Conservation (phyloP, 2,113 vertebrate species). For the Nibea coibor region DNA sequence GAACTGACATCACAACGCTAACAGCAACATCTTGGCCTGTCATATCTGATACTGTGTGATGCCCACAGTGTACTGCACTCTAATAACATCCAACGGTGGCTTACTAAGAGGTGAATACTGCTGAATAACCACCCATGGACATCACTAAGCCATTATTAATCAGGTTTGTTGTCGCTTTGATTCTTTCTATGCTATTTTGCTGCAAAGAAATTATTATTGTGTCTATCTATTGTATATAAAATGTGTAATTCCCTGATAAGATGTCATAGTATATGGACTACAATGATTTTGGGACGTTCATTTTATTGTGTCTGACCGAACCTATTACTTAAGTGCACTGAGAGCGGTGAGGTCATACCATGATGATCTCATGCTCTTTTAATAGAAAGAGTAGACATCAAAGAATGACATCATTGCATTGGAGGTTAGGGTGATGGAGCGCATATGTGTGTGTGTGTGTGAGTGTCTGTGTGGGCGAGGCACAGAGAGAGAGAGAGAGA, state of each 20-base stretch:
- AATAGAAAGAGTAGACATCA: slow-evolving; percentile 54
- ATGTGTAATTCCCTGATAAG: background rate
- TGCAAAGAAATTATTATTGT: background rate
- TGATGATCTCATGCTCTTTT: slow-evolving; percentile 73
- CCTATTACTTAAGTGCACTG: slow-evolving; percentile 25
- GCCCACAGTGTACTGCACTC: slow-evolving; percentile 19
- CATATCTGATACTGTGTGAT: slow-evolving; percentile 57
- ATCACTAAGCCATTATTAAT: slow-evolving; percentile 10
- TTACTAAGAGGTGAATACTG: slow-evolving; percentile 16
- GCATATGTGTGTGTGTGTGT: slow-evolving; percentile 15
- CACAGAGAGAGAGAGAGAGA: background rate
- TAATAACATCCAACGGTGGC: slow-evolving; percentile 23
- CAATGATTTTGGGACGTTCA: background rate
- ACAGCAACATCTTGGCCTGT: slow-evolving; percentile 63
- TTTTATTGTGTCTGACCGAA: slow-evolving; percentile 15
- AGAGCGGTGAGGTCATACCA: slow-evolving; percentile 65
- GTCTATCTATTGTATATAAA: background rate
- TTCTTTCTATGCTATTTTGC: background rate
- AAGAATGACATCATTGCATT: slow-evolving; percentile 76
- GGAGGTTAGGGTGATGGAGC: slow-evolving; percentile 42
- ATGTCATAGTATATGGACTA: background rate
- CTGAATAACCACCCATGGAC: slow-evolving; percentile 27
- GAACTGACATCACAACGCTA: slow-evolving; percentile 49
- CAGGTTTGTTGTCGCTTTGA: background rate
- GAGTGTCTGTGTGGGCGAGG: background rate